These are phyloP conservation scores for Dolichallabes microphthalmus DNA, from an alignment of 2,113 vertebrate species.

Conservation along the genomic window DNA sequence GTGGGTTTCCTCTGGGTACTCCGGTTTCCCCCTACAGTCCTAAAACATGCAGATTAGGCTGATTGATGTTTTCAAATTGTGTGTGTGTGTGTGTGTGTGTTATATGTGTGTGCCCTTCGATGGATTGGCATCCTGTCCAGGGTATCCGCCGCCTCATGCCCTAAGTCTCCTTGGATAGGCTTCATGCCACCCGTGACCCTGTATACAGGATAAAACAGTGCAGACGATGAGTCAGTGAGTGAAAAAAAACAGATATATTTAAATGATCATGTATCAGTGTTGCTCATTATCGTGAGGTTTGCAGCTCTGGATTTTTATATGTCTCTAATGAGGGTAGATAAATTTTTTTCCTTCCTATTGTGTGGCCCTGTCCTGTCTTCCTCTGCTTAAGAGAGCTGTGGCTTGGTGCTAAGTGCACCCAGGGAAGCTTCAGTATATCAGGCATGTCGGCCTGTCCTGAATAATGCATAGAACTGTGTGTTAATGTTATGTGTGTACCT, in stretches of 20 bases:
- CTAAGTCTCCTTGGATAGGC: no score
- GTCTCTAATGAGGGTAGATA: not conserved
- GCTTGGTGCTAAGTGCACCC: slow-evolving; percentile 35
- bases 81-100: no score
- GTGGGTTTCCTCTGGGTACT: no score
- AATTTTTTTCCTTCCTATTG: not conserved
- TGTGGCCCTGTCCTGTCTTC: not conserved
- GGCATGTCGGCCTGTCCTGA: slow-evolving; percentile 31
- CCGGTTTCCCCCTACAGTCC: no score
- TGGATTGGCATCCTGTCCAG: no score
- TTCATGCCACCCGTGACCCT: no score
- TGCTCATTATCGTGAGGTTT: not conserved
- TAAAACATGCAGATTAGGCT: no score
- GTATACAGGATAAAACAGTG: no score
- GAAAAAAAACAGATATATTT: not conserved
- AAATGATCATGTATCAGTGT: not conserved
- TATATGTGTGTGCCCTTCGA: no score
- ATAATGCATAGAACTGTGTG: slow-evolving; percentile 49
- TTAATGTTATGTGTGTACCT: slow-evolving; percentile 13
- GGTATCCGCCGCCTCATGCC: no score
- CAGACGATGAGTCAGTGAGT: no score
- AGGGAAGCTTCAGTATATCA: slow-evolving; percentile 18
- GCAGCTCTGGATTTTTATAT: not conserved
- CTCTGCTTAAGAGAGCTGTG: slow-evolving; percentile 36
- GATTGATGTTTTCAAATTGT: no score